Evolutionary conservation across 2,113 vertebrate genomes (phyloP).

Genomic region (Calyptommatus sinebrachiatus): DNA sequence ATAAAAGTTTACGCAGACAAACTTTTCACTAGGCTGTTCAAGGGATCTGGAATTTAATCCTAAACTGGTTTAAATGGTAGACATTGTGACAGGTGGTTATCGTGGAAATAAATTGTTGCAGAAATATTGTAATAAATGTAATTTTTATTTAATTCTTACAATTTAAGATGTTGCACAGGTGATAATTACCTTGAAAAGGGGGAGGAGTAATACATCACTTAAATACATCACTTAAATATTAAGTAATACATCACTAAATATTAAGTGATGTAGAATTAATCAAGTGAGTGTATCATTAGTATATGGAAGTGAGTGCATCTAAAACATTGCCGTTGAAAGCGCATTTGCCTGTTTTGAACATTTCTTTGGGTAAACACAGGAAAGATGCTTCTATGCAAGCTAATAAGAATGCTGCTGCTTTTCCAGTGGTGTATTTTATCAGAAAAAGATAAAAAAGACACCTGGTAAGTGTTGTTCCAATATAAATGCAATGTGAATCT

Average conservation of each 20-base stretch:
- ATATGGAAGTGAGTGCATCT: no score
- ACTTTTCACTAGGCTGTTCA: slow-evolving; percentile 55
- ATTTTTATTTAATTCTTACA: slow-evolving; percentile 11
- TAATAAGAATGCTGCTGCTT: neutral
- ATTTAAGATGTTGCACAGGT: neutral
- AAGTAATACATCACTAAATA: no score
- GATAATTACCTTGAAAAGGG: neutral
- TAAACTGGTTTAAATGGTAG: slow-evolving; percentile 52
- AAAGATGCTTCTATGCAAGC: neutral
- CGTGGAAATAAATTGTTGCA: slow-evolving; percentile 18
- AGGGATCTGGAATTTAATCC: slow-evolving; percentile 63
- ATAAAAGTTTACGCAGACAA: slow-evolving; percentile 31
- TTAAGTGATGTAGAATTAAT: neutral
- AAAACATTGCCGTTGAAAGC: no score
- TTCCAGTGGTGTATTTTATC: neutral
- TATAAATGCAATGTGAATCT: slow-evolving; percentile 1
- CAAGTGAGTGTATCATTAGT: no score
- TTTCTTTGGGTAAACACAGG: neutral
- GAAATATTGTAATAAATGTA: neutral
- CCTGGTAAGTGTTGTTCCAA: slow-evolving; percentile 24
- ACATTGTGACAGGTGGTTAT: slow-evolving; percentile 53
- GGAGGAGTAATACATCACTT: no score
- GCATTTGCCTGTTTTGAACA: no score
- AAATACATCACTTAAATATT: no score
- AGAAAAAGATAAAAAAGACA: neutral